A percentile compares a stretch with the other conserved stretches of the same genome.
These are phyloP conservation scores for Trididemnum nubilum DNA, from an alignment of 23 tunicate species.

Conservation along the genomic window DNA sequence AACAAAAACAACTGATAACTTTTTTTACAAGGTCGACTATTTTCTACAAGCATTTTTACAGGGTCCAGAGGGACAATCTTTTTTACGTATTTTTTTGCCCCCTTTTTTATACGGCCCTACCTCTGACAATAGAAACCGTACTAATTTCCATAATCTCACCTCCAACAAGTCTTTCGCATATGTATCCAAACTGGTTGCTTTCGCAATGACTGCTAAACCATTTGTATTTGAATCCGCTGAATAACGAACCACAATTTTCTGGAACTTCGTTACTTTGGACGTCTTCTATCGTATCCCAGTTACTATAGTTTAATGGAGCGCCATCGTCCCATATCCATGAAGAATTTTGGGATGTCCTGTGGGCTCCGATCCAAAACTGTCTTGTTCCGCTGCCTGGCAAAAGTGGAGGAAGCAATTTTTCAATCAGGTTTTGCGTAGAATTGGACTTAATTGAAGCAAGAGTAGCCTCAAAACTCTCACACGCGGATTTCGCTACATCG, in stretches of 20 bases:
- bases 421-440: not conserved
- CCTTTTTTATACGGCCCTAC: too few species aligned
- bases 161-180: slow-evolving; percentile 2
- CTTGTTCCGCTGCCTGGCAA: not conserved
- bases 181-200: not conserved
- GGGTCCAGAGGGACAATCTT: too few species aligned
- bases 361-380: slow-evolving; percentile 2
- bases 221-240: not conserved
- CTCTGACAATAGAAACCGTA: too few species aligned
- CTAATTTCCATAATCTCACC: too few species aligned
- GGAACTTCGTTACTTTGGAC: not conserved
- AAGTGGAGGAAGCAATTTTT: not conserved
- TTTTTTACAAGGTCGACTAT: too few species aligned
- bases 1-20: too few species aligned
- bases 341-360: not conserved
- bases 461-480: not conserved
- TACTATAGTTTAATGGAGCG: not conserved
- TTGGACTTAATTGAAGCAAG: not conserved
- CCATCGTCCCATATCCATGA: slow-evolving; percentile 7
- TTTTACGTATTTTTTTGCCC: too few species aligned
- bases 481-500: not conserved
- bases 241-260: not conserved
- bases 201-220: slow-evolving; percentile 12
- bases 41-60: too few species aligned
- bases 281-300: not conserved